Conservation (phyloP, 2,888 invertebrate genomes). For the Yponomeuta cagnagella region DNA sequence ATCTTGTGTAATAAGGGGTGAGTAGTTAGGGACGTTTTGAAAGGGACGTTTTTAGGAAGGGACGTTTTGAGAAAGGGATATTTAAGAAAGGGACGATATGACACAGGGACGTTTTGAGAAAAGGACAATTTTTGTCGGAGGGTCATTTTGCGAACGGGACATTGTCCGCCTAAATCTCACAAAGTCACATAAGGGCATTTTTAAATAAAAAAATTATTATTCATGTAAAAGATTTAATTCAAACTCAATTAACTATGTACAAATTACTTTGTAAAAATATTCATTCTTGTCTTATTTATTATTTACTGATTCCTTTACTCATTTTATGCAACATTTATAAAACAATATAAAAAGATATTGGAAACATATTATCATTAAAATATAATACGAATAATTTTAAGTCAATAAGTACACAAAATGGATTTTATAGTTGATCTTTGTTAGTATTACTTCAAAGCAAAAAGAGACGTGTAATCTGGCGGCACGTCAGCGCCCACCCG, state of each 20-base stretch:
- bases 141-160: too few species aligned
- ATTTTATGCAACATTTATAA: conserved; percentile 67
- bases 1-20: too few species aligned
- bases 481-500: background rate
- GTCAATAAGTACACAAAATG: conserved; percentile 59
- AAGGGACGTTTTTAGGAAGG: too few species aligned
- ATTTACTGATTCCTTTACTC: conserved; percentile 63
- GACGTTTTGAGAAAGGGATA: too few species aligned
- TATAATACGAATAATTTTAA: conserved; percentile 49
- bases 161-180: too few species aligned
- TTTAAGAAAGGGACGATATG: too few species aligned
- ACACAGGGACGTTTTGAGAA: too few species aligned
- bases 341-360: conserved; percentile 55
- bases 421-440: background rate
- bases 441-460: conserved; percentile 13
- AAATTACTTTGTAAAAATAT: conserved; percentile 76
- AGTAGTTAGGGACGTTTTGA: too few species aligned
- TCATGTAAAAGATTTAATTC: conserved; percentile 72
- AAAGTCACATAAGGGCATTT: too few species aligned
- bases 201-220: conserved; percentile 21
- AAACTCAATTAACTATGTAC: conserved; percentile 74
- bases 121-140: too few species aligned
- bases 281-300: conserved; percentile 63
- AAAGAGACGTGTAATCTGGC: background rate
- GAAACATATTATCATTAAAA: conserved; percentile 60